These are phyloP conservation scores for Anastatus disparis DNA, from an alignment of 1,140 invertebrate species.

Conservation along the genomic window DNA sequence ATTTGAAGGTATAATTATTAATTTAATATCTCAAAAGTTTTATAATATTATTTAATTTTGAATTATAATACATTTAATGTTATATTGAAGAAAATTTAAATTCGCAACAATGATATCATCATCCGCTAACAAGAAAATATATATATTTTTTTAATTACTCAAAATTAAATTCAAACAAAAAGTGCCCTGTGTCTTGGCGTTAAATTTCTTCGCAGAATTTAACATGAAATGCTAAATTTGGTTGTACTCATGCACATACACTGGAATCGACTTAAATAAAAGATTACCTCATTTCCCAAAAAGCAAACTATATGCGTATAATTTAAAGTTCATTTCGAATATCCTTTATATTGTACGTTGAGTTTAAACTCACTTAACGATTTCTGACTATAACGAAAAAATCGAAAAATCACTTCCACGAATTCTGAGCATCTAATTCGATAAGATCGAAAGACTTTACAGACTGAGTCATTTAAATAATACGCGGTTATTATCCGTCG, in stretches of 20 bases:
- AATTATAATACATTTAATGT: too few species aligned
- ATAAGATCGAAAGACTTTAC: constrained; percentile 1
- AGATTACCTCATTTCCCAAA: not conserved
- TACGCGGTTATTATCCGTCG: not conserved
- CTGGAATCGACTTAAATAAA: constrained; percentile 7
- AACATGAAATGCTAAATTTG: constrained; percentile 14
- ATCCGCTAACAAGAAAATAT: too few species aligned
- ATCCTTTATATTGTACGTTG: too few species aligned
- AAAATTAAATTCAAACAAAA: not conserved
- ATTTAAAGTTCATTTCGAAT: too few species aligned
- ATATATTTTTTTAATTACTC: not conserved
- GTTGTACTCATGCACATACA: too few species aligned
- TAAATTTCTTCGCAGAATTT: constrained; percentile 16
- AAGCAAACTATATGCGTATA: too few species aligned
- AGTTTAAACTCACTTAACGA: too few species aligned
- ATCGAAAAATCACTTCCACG: not conserved
- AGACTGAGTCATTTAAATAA: not conserved
- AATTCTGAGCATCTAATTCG: not conserved
- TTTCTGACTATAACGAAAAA: not conserved
- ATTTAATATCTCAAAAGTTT: too few species aligned
- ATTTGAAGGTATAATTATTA: too few species aligned
- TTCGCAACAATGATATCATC: too few species aligned
- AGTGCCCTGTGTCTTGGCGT: not conserved
- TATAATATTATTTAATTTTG: too few species aligned
- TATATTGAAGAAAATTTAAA: too few species aligned